phyloP scores from a whole-genome alignment of 2,888 invertebrate genomes.

The Lasioglossum figueresi region DNA sequence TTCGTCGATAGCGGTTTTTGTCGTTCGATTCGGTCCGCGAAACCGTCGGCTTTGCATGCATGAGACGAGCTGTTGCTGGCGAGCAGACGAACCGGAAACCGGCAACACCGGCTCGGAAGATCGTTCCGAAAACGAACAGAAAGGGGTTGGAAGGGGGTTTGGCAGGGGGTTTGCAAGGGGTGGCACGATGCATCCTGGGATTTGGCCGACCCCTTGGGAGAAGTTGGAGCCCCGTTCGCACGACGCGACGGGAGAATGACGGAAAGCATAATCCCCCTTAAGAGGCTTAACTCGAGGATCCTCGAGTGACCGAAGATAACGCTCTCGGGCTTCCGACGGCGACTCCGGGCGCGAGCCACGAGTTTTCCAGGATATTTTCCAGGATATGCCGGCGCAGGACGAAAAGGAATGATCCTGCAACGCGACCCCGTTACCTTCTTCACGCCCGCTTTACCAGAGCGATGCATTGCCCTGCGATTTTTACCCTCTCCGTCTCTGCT shows the following conservation, averaged over 20 bases:
- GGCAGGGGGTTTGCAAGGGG: background rate
- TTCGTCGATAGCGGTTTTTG: background rate
- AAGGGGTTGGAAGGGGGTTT: background rate
- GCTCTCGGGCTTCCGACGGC: slow-evolving; percentile 54
- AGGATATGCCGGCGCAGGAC: slow-evolving; percentile 28
- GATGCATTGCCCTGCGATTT: slow-evolving; percentile 17
- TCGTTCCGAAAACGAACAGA: slow-evolving; percentile 10
- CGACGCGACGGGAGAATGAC: slow-evolving; percentile 60
- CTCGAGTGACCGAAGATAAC: slow-evolving; percentile 71
- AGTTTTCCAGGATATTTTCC: slow-evolving; percentile 47
- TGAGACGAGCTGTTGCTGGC: background rate
- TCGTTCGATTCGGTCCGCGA: background rate
- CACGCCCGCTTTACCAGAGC: slow-evolving; percentile 6
- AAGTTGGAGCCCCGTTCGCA: slow-evolving; percentile 17
- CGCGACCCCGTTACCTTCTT: slow-evolving; percentile 21
- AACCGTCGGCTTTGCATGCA: background rate
- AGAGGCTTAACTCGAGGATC: slow-evolving; percentile 73
- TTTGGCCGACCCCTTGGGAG: slow-evolving; percentile 46
- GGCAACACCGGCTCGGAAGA: slow-evolving; percentile 14
- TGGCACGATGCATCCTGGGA: slow-evolving; percentile 28
- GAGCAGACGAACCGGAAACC: background rate
- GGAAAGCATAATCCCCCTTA: slow-evolving; percentile 73
- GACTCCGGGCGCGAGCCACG: slow-evolving; percentile 31
- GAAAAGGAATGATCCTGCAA: slow-evolving; percentile 17
- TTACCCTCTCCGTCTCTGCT: background rate